These are phyloP conservation scores for Kryptopterus vitreolus DNA, from an alignment of 2,797 vertebrate species.

Conservation along the genomic window DNA sequence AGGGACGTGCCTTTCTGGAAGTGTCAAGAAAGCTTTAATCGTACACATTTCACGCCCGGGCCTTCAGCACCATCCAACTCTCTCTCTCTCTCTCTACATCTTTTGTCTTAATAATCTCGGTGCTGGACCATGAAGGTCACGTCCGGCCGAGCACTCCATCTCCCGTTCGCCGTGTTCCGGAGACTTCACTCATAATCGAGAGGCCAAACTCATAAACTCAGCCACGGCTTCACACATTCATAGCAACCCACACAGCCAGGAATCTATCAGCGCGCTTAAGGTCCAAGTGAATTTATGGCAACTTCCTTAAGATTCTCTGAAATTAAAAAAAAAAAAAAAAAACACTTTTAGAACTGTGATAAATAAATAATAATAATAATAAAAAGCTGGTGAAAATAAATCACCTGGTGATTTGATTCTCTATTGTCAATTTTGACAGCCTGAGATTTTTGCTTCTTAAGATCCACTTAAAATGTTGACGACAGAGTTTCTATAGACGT, in stretches of 20 bases:
- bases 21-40: neutral
- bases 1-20: neutral
- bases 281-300: neutral
- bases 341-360: no score
- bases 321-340: no score
- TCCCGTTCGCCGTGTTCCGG: slow-evolving; percentile 16
- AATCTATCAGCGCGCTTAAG: neutral
- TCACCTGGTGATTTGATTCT: no score
- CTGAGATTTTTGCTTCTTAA: no score
- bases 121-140: slow-evolving; percentile 15
- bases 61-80: neutral
- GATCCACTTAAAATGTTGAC: no score
- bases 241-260: neutral
- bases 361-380: no score
- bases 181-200: slow-evolving; percentile 16
- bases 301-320: no score
- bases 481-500: no score
- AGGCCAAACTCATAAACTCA: slow-evolving; percentile 11
- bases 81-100: neutral
- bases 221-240: neutral
- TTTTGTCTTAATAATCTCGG: slow-evolving; percentile 16
- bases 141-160: neutral
- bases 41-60: neutral
- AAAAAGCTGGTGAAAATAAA: no score
- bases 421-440: no score